Conservation (phyloP, 2,888 invertebrate species). For the Diploptera punctata region DNA sequence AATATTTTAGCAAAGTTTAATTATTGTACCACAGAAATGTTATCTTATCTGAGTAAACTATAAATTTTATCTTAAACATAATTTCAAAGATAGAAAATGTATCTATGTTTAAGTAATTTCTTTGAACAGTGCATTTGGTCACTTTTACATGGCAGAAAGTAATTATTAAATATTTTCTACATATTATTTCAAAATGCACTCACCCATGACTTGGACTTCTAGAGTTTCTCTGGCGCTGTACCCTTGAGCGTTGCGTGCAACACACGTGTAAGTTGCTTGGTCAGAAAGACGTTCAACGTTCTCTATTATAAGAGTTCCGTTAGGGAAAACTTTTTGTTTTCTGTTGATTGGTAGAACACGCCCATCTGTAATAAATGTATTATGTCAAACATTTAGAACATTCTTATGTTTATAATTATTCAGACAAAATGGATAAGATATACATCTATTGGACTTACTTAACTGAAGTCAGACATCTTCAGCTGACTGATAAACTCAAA, state of each 20-base stretch:
- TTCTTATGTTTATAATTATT: background rate
- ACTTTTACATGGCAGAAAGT: too few relatives aligned
- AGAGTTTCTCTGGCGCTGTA: conserved; percentile 87
- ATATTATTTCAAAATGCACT: conserved; percentile 65
- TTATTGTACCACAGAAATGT: too few relatives aligned
- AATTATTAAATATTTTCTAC: too few relatives aligned
- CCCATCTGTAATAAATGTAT: too few relatives aligned
- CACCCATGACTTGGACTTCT: conserved; percentile 97
- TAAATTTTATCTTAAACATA: too few relatives aligned
- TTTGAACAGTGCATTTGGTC: too few relatives aligned
- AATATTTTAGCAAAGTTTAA: too few relatives aligned
- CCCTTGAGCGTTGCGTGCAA: conserved; percentile 89
- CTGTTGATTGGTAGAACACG: conserved; percentile 91
- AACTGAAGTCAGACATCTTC: background rate
- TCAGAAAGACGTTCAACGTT: conserved; percentile 92
- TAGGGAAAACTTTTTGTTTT: conserved; percentile 92
- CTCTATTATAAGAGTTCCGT: conserved; percentile 92
- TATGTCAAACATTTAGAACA: too few relatives aligned
- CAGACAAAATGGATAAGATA: background rate
- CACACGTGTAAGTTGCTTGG: conserved; percentile 93
- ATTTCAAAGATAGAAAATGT: too few relatives aligned
- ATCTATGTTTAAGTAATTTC: too few relatives aligned
- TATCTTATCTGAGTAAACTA: too few relatives aligned
- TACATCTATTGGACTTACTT: background rate
- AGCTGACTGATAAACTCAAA: background rate